Percentiles rank a stretch among this genome's conserved stretches.
These are phyloP conservation scores for Drosophila eohydei DNA, from an alignment of 2,888 invertebrate species.

Conservation along the genomic window DNA sequence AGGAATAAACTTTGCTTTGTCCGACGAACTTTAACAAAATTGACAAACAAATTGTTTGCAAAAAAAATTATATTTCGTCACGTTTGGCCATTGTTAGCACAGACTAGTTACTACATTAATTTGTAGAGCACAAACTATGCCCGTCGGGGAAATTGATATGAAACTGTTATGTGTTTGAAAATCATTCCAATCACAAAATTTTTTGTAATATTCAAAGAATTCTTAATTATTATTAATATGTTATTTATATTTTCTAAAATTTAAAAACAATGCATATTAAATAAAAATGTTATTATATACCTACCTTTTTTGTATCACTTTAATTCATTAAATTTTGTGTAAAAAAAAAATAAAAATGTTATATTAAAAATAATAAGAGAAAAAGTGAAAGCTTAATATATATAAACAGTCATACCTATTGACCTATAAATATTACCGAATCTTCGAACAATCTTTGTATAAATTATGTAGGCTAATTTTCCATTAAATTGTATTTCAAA, in stretches of 20 bases:
- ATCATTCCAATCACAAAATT: too few relatives aligned
- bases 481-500: constrained; percentile 16
- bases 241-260: too few relatives aligned
- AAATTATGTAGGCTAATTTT: constrained; percentile 1
- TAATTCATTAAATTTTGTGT: too few relatives aligned
- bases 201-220: too few relatives aligned
- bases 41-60: constrained; percentile 4
- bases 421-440: background rate
- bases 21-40: constrained; percentile 13
- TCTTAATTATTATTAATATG: too few relatives aligned
- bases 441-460: background rate
- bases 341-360: background rate
- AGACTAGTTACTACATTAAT: background rate
- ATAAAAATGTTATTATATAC: too few relatives aligned
- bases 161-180: too few relatives aligned
- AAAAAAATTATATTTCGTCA: constrained; percentile 48
- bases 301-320: too few relatives aligned
- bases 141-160: too few relatives aligned
- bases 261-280: too few relatives aligned
- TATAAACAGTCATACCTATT: background rate
- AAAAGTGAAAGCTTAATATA: background rate
- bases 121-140: background rate
- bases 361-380: background rate
- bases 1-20: constrained; percentile 8
- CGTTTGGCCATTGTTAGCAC: constrained; percentile 24